Base-by-base conservation (phyloP, 2,797 vertebrate genomes). In the Microchirus variegatus region DNA sequence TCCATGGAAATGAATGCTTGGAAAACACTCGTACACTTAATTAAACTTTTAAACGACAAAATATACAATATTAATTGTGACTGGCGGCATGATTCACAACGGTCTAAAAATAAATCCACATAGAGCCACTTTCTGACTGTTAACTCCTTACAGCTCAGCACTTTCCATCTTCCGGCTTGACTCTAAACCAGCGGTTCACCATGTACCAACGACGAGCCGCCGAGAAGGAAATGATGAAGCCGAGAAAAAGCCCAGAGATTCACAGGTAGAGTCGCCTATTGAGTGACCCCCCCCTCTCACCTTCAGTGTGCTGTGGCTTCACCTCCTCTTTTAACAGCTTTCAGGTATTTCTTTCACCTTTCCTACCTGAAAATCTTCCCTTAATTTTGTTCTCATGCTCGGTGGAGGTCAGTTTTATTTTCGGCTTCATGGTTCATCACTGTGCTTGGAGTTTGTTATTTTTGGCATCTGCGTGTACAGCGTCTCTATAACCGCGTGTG, bases 171-270 rank as follows among this genome's bases (percentile, higher is more conserved):
- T 94, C 95, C 81, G 94, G 89, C 87, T 92, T 97, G 93, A 99
- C 96, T 67, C 92, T 99, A 87, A 97, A 95, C 36, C 97, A 99
- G 70, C 94, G 98, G 55, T 99, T 99, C 94, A 95, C 96, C 91
- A 91, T 96, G 91, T 99, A 98, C 91, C 93, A 98, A 92, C 97
- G 96, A 92, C 95, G 93, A 93, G 95, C 97, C 85, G 95, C 94
- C 81, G 95, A 98, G 81, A 96, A 96, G 83, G 97, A 98, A 84
- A 93, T 93, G 78, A 93, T 93, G 90, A 98, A 96, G 92, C 93
- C 93, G 67, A 95, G 96, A 88, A 98, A 98, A 93, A 99, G 97
- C 87, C 98, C 98, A 90, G 97, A 99, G 91, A 99, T 99, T 90
- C 97, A 99, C 94, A 98, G 98, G 98, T 99, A 91, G 78, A 93